phyloP scores from a whole-genome alignment of 2,113 vertebrate species.

The Prietella phreatophila region DNA sequence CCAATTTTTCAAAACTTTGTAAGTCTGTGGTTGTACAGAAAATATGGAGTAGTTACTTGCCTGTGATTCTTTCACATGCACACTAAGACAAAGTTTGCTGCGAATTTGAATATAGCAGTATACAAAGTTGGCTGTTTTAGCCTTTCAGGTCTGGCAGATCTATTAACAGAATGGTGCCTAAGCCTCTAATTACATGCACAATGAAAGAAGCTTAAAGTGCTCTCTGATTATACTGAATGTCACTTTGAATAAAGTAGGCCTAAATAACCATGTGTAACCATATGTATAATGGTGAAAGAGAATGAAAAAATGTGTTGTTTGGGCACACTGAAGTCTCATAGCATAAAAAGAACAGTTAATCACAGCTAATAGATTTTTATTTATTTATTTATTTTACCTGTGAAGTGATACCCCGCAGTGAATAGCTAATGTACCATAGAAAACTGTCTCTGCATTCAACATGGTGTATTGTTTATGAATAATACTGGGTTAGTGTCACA shows the following conservation, averaged over 20 bases:
- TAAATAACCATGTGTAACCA: constrained; percentile 31
- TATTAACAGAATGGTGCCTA: constrained; percentile 35
- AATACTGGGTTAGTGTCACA: constrained; percentile 12
- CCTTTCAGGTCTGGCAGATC: constrained; percentile 43
- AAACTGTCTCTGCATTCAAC: constrained; percentile 38
- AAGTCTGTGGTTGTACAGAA: background rate
- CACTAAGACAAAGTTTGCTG: background rate
- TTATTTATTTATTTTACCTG: constrained; percentile 43
- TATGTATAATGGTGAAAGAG: constrained; percentile 27
- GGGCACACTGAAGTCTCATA: constrained; percentile 43
- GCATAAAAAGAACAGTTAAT: constrained; percentile 47
- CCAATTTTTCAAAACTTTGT: constrained; percentile 38
- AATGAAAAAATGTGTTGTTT: constrained; percentile 43
- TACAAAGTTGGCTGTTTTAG: constrained; percentile 13
- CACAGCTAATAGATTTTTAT: constrained; percentile 49
- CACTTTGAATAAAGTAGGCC: constrained; percentile 39
- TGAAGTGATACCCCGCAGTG: constrained; percentile 51
- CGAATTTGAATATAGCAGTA: background rate
- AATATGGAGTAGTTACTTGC: background rate
- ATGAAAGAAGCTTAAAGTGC: constrained; percentile 42
- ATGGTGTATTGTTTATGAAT: constrained; percentile 22
- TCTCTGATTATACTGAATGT: constrained; percentile 44
- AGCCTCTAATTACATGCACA: constrained; percentile 56
- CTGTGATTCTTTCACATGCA: constrained; percentile 7
- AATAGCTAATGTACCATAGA: constrained; percentile 52